These are phyloP conservation scores for Oscheius onirici DNA, from an alignment of 2,888 invertebrate species.

Conservation along the genomic window DNA sequence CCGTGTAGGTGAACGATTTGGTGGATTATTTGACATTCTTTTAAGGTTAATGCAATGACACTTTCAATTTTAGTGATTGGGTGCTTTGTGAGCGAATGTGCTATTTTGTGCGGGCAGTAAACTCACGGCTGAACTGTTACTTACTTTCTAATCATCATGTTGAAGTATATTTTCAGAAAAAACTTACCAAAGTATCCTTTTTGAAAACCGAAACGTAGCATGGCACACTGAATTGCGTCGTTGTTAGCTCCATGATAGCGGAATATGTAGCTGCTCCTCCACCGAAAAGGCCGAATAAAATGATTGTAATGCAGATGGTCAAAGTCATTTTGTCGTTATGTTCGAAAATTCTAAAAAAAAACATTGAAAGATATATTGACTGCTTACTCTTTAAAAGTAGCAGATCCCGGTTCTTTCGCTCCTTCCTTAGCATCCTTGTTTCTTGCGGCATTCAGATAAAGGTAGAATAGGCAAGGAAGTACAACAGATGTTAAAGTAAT, in stretches of 20 bases:
- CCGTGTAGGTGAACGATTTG: too few species aligned
- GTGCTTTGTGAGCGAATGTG: not conserved
- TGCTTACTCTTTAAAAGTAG: not conserved
- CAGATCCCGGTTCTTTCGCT: conserved; percentile 31
- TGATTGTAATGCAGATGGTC: conserved; percentile 46
- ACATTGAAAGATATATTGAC: not conserved
- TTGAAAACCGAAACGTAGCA: conserved; percentile 59
- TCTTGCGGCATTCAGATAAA: conserved; percentile 56
- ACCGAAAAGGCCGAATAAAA: conserved; percentile 63
- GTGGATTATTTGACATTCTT: too few species aligned
- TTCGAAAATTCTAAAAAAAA: conserved; percentile 36
- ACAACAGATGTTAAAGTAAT: conserved; percentile 66
- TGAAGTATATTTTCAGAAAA: not conserved
- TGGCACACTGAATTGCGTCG: conserved; percentile 60
- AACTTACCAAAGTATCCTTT: conserved; percentile 3
- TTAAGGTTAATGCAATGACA: too few species aligned
- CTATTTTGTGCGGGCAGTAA: not conserved
- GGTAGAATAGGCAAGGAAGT: conserved; percentile 66
- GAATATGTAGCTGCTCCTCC: conserved; percentile 68
- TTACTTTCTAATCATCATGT: not conserved
- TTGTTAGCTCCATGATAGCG: conserved; percentile 62
- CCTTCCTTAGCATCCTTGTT: conserved; percentile 45
- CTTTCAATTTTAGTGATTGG: not conserved
- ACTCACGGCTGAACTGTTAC: not conserved
- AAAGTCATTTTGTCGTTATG: conserved; percentile 42